Conservation (phyloP, 2,797 vertebrate species). For the Crenichthys baileyi region DNA sequence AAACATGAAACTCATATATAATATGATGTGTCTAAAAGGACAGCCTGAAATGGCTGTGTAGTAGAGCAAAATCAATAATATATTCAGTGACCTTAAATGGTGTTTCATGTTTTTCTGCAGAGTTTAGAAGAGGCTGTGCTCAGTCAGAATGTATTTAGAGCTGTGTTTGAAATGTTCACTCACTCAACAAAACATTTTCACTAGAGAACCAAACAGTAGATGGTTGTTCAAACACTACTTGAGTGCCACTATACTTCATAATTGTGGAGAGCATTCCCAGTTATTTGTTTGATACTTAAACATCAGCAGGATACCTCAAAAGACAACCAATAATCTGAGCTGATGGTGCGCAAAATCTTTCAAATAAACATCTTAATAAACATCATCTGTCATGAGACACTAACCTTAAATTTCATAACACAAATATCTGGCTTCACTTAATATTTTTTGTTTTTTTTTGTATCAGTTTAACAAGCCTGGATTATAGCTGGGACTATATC, state of each 20-base stretch:
- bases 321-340: not conserved
- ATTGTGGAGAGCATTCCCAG: not conserved
- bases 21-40: slow-evolving; percentile 28
- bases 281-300: not conserved
- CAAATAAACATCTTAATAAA: not conserved
- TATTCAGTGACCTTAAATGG: slow-evolving; percentile 17
- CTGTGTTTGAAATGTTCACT: slow-evolving; percentile 7
- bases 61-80: slow-evolving; percentile 35
- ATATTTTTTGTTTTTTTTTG: not conserved
- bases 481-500: not conserved
- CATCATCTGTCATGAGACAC: not conserved
- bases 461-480: not conserved
- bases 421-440: not conserved
- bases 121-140: slow-evolving; percentile 46
- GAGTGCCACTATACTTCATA: not conserved
- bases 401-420: not conserved
- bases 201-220: not conserved
- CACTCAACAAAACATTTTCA: slow-evolving; percentile 5
- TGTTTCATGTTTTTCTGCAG: slow-evolving; percentile 42
- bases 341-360: not conserved
- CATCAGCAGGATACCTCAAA: not conserved
- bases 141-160: slow-evolving; percentile 7
- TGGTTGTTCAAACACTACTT: not conserved
- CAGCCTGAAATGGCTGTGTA: slow-evolving; percentile 30
- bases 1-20: slow-evolving; percentile 13